phyloP scores from a whole-genome alignment of 1,140 invertebrate genomes.

The Zaprionus gabonicus region DNA sequence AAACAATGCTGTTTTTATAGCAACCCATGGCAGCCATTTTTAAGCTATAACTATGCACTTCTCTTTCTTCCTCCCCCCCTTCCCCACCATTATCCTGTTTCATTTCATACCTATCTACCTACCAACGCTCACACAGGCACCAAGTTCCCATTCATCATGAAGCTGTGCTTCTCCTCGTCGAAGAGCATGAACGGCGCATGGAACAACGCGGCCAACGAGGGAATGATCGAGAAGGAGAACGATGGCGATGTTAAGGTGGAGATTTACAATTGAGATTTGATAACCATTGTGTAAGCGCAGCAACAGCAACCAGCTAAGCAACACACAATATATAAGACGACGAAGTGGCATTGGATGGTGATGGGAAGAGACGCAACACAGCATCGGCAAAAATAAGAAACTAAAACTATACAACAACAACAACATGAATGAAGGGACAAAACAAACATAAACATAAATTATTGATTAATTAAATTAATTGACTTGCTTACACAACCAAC shows the following conservation, averaged over 20 bases:
- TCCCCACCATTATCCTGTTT: slow-evolving; percentile 60
- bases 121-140: slow-evolving; percentile 87
- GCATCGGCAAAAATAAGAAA: slow-evolving; percentile 28
- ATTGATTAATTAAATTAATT: slow-evolving; percentile 30
- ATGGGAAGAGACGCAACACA: slow-evolving; percentile 19
- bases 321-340: slow-evolving; percentile 50
- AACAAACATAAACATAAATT: slow-evolving; percentile 9
- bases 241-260: slow-evolving; percentile 78
- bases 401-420: not conserved
- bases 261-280: slow-evolving; percentile 84
- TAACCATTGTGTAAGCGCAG: slow-evolving; percentile 77
- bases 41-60: slow-evolving; percentile 53
- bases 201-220: slow-evolving; percentile 84
- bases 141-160: slow-evolving; percentile 98
- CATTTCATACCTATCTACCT: not conserved
- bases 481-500: not conserved
- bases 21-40: slow-evolving; percentile 35
- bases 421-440: slow-evolving; percentile 4
- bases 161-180: slow-evolving; percentile 96
- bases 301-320: slow-evolving; percentile 49
- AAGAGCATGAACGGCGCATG: slow-evolving; percentile 88
- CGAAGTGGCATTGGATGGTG: slow-evolving; percentile 23
- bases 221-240: slow-evolving; percentile 84
- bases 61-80: slow-evolving; percentile 28
- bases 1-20: slow-evolving; percentile 22